A percentile compares a stretch with the other conserved stretches of the same genome.
Evolutionary conservation across 2,113 vertebrate genomes (phyloP).

Genomic region (Actinemys pallida): DNA sequence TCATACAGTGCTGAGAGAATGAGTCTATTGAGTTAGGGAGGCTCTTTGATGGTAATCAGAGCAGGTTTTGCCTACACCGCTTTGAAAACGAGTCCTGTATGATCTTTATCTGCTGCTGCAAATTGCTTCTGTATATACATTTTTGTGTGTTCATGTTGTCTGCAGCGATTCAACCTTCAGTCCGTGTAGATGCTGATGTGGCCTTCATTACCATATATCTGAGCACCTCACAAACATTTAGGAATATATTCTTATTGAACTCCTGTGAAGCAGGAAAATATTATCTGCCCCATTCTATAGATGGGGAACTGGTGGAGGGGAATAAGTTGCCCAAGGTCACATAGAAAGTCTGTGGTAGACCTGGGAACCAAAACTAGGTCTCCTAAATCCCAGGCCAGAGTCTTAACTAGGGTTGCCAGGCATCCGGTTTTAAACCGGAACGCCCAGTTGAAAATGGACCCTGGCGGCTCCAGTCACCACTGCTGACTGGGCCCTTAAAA

Average conservation of each 20-base stretch:
- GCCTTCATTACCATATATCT: neutral
- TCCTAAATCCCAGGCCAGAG: neutral
- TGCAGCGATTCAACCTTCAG: neutral
- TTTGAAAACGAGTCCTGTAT: neutral
- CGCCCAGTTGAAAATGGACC: too few relatives aligned
- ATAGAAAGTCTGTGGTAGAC: neutral
- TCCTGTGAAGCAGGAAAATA: neutral
- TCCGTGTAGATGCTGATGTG: too few relatives aligned
- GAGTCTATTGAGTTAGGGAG: neutral
- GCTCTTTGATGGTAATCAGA: neutral
- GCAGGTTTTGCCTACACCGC: neutral
- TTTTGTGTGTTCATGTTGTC: neutral
- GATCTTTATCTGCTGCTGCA: neutral
- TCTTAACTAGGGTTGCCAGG: too few relatives aligned
- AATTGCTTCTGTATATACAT: neutral
- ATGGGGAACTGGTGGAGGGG: neutral
- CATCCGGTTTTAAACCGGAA: too few relatives aligned
- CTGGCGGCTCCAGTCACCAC: too few relatives aligned
- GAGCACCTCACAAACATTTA: neutral
- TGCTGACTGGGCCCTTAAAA: too few relatives aligned
- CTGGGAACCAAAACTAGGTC: neutral
- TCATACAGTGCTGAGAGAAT: neutral
- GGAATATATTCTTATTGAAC: neutral
- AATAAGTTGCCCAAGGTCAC: neutral
- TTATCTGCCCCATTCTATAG: neutral